Evolutionary conservation across 2,113 vertebrate genomes (phyloP).

Genomic region (Chinchilla lanigera): DNA sequence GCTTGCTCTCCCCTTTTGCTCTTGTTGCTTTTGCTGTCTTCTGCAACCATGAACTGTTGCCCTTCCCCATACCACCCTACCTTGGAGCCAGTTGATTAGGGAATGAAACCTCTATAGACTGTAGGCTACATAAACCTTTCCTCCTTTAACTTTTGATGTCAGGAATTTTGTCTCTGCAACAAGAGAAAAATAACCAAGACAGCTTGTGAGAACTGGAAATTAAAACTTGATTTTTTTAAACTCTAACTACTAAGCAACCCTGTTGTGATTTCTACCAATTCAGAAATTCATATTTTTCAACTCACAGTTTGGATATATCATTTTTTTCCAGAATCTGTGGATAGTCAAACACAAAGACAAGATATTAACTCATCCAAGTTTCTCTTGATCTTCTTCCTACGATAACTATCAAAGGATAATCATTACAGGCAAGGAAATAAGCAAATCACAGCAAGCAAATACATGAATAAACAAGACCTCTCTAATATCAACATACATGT

Average conservation of each 20-base stretch:
- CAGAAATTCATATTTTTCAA: constrained; percentile 12
- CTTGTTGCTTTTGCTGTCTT: too few species aligned
- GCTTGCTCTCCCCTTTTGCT: not conserved
- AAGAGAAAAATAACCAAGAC: not conserved
- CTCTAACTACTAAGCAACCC: not conserved
- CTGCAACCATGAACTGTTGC: too few species aligned
- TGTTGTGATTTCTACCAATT: not conserved
- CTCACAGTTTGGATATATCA: not conserved
- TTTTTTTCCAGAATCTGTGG: not conserved
- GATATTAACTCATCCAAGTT: not conserved
- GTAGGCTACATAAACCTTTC: not conserved
- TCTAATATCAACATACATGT: not conserved
- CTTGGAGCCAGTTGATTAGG: not conserved
- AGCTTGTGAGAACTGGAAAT: not conserved
- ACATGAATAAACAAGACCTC: not conserved
- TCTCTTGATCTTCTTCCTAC: not conserved
- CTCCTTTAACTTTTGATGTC: not conserved
- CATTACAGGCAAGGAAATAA: not conserved
- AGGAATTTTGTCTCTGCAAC: not conserved
- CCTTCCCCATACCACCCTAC: too few species aligned
- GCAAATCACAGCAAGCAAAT: not conserved
- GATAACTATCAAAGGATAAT: not conserved
- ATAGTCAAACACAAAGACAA: not conserved
- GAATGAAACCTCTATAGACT: not conserved
- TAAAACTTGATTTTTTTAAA: not conserved